Evolutionary conservation across 53 echinoderm and acorn worm genomes (phyloP).

Genomic region (Echinometra lucunter): DNA sequence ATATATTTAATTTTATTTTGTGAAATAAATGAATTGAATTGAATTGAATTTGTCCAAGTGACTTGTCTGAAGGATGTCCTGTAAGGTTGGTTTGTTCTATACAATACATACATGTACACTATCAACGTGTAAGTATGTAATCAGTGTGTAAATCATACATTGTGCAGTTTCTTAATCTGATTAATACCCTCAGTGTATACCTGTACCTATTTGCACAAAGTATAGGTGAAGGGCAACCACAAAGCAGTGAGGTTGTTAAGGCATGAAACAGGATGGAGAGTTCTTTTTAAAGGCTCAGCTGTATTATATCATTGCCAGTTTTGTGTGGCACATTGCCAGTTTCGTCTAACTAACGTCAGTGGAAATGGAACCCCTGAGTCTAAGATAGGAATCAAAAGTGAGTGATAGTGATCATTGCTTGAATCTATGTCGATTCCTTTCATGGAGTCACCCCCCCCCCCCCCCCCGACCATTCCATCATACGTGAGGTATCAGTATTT

Average conservation of each 20-base stretch:
- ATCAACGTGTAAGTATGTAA: too few relatives aligned
- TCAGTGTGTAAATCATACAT: background rate
- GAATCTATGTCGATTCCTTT: conserved; percentile 12
- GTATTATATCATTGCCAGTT: conserved; percentile 28
- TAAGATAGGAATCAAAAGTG: background rate
- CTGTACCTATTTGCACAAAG: background rate
- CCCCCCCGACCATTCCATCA: background rate
- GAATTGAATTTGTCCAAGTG: too few relatives aligned
- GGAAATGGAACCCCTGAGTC: background rate
- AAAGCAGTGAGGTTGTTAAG: conserved; percentile 13
- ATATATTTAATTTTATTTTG: too few relatives aligned
- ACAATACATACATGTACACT: background rate
- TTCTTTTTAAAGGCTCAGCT: background rate
- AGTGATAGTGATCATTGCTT: conserved; percentile 39
- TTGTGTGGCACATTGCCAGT: conserved; percentile 37
- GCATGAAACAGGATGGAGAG: conserved; percentile 35
- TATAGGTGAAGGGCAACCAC: background rate
- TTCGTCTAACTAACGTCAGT: conserved; percentile 18
- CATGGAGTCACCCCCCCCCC: background rate
- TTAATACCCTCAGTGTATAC: background rate
- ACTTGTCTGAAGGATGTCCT: background rate
- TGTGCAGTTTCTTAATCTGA: background rate
- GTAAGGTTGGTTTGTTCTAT: background rate
- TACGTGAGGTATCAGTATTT: background rate
- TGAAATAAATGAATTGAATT: too few relatives aligned